Evolutionary conservation across 2,113 vertebrate species (phyloP).

Genomic region (Chlamydotis undulata): DNA sequence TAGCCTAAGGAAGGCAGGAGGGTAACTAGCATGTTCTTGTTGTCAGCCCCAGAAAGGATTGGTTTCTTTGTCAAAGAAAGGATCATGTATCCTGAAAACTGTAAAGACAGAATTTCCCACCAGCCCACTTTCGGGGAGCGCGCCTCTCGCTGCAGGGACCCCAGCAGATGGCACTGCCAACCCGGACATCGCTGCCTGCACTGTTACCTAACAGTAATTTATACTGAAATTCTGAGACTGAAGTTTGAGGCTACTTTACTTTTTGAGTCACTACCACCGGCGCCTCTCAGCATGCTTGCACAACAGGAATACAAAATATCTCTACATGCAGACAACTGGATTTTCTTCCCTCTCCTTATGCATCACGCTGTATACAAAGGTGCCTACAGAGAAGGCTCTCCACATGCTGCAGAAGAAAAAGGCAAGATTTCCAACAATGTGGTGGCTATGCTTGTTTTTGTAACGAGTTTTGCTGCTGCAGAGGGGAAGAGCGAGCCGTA

Average conservation of each 20-base stretch:
- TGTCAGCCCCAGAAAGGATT: neutral
- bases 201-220: no score
- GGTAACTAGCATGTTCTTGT: neutral
- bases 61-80: neutral
- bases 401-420: accelerated
- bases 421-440: neutral
- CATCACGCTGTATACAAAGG: accelerated
- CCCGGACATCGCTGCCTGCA: no score
- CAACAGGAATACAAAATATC: neutral
- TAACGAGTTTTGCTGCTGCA: neutral
- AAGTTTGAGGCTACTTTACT: neutral
- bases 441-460: neutral
- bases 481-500: neutral
- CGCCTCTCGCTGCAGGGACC: accelerated
- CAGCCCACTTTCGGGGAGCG: no score
- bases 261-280: no score
- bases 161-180: constrained; percentile 28
- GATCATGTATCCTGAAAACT: accelerated
- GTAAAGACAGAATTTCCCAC: no score
- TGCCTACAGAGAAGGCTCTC: neutral
- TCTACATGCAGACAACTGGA: accelerated
- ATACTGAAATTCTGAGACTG: no score
- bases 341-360: neutral
- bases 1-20: neutral
- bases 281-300: accelerated